Percentiles rank a stretch among this genome's conserved stretches.
Conservation (phyloP, 2,888 invertebrate genomes). For the Tetramorium bicarinatum region DNA sequence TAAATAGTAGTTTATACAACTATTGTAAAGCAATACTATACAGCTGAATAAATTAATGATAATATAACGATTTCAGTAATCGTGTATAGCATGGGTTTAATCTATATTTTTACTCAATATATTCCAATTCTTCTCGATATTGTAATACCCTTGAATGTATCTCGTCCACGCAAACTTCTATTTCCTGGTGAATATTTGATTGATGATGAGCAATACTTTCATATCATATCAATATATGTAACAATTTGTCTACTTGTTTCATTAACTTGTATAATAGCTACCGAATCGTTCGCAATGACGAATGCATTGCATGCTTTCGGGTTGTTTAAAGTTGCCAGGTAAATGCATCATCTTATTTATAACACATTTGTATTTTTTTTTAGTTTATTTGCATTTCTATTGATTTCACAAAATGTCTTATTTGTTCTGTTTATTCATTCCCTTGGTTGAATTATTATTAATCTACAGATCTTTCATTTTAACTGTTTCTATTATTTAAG, state of each 20-base stretch:
- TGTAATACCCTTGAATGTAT: neutral
- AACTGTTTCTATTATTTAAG: neutral
- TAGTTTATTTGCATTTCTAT: constrained; percentile 1
- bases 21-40: no score
- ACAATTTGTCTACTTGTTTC: neutral
- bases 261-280: neutral
- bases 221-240: neutral
- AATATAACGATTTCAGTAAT: no score
- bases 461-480: neutral
- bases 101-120: neutral
- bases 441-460: neutral
- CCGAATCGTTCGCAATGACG: neutral
- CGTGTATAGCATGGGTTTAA: no score
- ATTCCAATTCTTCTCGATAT: constrained; percentile 3
- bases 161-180: neutral
- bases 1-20: neutral
- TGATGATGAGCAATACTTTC: constrained; percentile 14
- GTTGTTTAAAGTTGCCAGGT: neutral
- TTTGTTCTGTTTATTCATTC: neutral
- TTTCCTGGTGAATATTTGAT: constrained; percentile 12
- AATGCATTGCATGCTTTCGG: constrained; percentile 18
- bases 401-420: neutral
- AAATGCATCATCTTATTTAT: neutral
- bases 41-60: no score
- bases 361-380: neutral